Conservation (phyloP, 2,113 vertebrate genomes). For the Chunga burmeisteri region DNA sequence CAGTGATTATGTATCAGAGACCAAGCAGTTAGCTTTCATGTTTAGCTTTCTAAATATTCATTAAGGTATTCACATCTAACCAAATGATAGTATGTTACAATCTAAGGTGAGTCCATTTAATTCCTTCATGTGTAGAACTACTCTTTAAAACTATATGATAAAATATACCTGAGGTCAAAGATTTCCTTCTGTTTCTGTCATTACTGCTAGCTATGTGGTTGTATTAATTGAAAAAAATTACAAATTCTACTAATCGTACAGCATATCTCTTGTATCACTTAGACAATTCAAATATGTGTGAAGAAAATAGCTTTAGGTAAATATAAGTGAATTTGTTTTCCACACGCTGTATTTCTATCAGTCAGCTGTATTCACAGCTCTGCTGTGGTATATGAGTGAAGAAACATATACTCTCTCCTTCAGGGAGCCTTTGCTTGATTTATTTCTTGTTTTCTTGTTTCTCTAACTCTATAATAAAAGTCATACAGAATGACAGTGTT, state of each 20-base stretch:
- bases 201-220: background rate
- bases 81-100: background rate
- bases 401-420: background rate
- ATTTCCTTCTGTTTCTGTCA: background rate
- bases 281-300: background rate
- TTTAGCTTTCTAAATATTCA: background rate
- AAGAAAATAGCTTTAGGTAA: background rate
- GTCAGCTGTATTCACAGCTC: background rate
- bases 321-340: background rate
- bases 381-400: background rate
- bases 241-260: background rate
- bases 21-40: background rate
- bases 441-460: conserved; percentile 35
- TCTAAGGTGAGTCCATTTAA: background rate
- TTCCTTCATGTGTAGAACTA: background rate
- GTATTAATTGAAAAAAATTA: background rate
- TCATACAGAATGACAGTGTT: background rate
- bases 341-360: background rate
- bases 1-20: background rate
- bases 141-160: background rate
- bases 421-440: background rate
- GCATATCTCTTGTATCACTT: background rate
- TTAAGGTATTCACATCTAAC: background rate
- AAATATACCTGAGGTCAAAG: background rate
- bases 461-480: conserved; percentile 5